A percentile compares a stretch with the other conserved stretches of the same genome.
phyloP scores from a whole-genome alignment of 2,113 vertebrate species.

The Ardeotis arabs region DNA sequence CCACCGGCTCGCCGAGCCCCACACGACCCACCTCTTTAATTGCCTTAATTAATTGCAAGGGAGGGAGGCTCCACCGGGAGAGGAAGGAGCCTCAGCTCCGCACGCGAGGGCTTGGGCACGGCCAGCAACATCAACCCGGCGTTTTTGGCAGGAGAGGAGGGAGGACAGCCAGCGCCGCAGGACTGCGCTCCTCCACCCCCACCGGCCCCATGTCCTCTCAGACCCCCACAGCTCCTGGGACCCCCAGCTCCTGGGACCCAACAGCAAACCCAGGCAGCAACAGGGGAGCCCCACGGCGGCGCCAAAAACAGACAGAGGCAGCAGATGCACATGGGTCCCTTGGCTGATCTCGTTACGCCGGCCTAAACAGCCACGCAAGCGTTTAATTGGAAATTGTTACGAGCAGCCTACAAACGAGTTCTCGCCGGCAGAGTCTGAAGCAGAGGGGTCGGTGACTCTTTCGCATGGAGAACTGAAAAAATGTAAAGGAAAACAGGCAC shows the following conservation, averaged over 20 bases:
- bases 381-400: not conserved
- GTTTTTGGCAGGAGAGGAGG: not conserved
- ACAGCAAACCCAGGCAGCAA: not conserved
- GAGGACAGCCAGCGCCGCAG: fast-evolving
- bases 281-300: fast-evolving
- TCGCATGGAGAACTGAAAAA: not conserved
- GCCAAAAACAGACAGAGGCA: fast-evolving
- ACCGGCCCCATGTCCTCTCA: fast-evolving
- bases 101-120: fast-evolving
- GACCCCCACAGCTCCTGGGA: not conserved
- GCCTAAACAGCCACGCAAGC: not conserved
- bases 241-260: not conserved
- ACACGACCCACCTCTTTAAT: not conserved
- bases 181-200: not conserved
- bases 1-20: not conserved
- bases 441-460: not conserved
- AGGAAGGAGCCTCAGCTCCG: not conserved
- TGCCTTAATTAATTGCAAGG: constrained; percentile 12
- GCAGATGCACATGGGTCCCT: not conserved
- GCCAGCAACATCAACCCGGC: not conserved
- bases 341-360: fast-evolving
- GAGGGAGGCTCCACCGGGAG: not conserved
- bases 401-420: not conserved
- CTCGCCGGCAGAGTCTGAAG: not conserved
- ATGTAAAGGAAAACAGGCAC: fast-evolving